These are phyloP conservation scores for Echinops telfairi DNA, from an alignment of 2,113 vertebrate genomes.

Conservation along the genomic window DNA sequence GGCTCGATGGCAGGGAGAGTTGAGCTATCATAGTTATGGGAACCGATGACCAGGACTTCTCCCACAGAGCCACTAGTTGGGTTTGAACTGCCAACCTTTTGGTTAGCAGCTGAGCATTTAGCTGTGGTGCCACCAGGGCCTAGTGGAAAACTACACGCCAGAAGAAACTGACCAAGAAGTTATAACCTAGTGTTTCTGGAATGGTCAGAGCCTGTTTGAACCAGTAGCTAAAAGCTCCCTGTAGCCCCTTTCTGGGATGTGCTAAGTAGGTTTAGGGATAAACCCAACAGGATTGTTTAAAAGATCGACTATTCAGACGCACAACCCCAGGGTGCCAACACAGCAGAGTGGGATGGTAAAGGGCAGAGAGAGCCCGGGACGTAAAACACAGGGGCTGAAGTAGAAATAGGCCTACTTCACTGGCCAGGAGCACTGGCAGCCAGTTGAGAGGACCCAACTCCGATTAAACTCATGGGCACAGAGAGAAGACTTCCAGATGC, in stretches of 20 bases:
- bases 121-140: not conserved
- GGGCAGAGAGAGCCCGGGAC: not conserved
- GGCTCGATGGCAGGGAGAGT: too few species aligned
- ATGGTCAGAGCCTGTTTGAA: not conserved
- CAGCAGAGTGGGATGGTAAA: rapidly evolving
- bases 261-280: not conserved
- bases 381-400: not conserved
- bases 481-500: conserved; percentile 30
- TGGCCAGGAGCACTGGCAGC: not conserved
- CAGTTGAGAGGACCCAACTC: not conserved
- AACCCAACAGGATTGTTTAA: not conserved
- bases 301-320: not conserved
- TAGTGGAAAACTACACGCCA: not conserved
- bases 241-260: not conserved
- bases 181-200: not conserved
- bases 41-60: not conserved
- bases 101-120: not conserved
- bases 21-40: not conserved
- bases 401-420: not conserved
- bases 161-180: not conserved
- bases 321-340: not conserved
- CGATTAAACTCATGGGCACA: not conserved
- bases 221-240: not conserved
- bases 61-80: not conserved
- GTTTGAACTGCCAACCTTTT: not conserved